phyloP scores from a whole-genome alignment of 92 coral and sea anemone genomes.

The Porites lobata region DNA sequence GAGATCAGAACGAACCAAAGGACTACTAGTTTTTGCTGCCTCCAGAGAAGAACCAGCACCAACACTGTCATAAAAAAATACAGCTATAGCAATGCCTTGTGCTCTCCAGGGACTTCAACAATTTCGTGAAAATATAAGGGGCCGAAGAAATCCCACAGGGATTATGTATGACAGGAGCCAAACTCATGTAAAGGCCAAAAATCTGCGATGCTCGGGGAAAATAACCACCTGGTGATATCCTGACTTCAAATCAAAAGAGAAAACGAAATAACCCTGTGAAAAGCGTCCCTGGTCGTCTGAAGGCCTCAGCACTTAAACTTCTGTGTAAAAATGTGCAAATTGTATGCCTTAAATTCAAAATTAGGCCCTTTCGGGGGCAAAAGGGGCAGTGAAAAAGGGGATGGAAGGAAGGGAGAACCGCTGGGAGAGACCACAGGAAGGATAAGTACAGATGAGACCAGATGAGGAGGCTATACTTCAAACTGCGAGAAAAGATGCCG shows the following conservation, averaged over 20 bases:
- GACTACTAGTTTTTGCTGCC: neutral
- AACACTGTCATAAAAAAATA: constrained; percentile 17
- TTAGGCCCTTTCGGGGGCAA: too few relatives aligned
- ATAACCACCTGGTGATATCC: constrained; percentile 48
- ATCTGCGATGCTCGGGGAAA: neutral
- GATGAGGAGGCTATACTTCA: too few relatives aligned
- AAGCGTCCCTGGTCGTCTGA: neutral
- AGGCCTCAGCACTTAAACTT: constrained; percentile 2
- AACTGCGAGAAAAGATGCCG: too few relatives aligned
- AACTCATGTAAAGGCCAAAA: constrained; percentile 20
- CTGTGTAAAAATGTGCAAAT: too few relatives aligned
- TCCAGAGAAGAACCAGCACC: constrained; percentile 1
- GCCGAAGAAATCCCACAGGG: constrained; percentile 56
- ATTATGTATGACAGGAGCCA: neutral
- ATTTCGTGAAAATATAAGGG: constrained; percentile 61
- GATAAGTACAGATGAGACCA: too few relatives aligned
- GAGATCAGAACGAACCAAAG: constrained; percentile 4
- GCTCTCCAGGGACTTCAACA: constrained; percentile 51
- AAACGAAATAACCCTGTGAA: constrained; percentile 1
- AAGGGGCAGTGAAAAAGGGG: too few relatives aligned
- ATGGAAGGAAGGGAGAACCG: too few relatives aligned
- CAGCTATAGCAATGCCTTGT: constrained; percentile 20
- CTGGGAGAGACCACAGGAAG: too few relatives aligned
- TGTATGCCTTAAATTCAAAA: too few relatives aligned
- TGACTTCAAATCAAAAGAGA: constrained; percentile 29